Base-by-base conservation (phyloP, 2,113 vertebrate genomes). In the Lepus timidus region DNA sequence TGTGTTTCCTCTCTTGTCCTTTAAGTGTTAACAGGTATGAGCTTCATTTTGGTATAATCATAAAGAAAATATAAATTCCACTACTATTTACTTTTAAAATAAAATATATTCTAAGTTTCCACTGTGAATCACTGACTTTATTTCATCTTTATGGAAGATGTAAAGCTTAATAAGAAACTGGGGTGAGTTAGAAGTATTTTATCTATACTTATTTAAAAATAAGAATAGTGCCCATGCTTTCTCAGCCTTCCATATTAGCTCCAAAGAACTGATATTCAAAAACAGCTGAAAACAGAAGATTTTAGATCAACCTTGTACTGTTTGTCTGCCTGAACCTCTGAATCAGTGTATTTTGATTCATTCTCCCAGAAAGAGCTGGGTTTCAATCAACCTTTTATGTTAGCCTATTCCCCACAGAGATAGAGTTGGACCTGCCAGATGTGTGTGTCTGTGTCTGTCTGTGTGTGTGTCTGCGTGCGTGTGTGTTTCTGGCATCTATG, bases 311-410 rank as follows among this genome's bases (percentile, higher is more conserved):
- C 79, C 39, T 49, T 78, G 78, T 73, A 88, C 93, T 91, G 62
- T 58, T 88, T 75, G 64, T 55, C 55, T 88, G 73, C 58, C 68
- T 90, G 19, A 90, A 73, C 23, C 52, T 84, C 84, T 88, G 84
- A 82, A 87, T 90, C 87, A 85, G 68, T 68, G 58, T 67, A 36
- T 93, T 86, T 31, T 76, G 36, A 83, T 91, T 94, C 84, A 83
- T 49, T 85, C 78, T 92, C 55, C 62, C 29, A 93, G 73, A 68
- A 93, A 95, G 17, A 95, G 74, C 61, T 85, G 55, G 62, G 90
- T 94, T 96, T 95, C 81, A 92, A 90, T 73, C 82, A 84, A 84
- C 36, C 71, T 91, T 95, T 95, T 61, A 82, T 86, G 89, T 74
- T 86, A 83, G 33, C 4, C 29, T 75, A 27, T 58, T 97, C 36